These are phyloP conservation scores for Spicauda simplicius DNA, from an alignment of 2,888 invertebrate genomes.

Conservation along the genomic window DNA sequence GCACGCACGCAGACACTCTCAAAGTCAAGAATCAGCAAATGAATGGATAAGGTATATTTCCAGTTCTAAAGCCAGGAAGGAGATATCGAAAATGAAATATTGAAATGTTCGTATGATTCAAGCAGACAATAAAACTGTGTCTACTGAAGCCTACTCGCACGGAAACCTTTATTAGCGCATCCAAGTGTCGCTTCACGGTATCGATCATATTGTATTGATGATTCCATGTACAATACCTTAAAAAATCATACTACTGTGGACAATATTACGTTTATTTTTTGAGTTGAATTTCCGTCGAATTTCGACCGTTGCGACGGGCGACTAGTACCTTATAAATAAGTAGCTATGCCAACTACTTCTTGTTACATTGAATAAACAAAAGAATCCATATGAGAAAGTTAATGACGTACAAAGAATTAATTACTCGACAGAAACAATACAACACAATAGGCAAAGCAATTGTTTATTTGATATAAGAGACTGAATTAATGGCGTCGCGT, in stretches of 20 bases:
- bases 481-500: background rate
- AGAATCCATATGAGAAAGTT: background rate
- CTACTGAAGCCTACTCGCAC: background rate
- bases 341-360: too few relatives aligned
- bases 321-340: too few relatives aligned
- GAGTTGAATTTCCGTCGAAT: too few relatives aligned
- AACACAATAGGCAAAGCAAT: background rate
- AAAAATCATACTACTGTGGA: too few relatives aligned
- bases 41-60: too few relatives aligned
- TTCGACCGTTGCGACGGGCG: too few relatives aligned
- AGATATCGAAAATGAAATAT: background rate
- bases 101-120: background rate
- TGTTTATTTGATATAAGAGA: constrained; percentile 1
- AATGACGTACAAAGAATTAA: background rate
- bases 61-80: too few relatives aligned
- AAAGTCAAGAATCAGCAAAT: too few relatives aligned
- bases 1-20: too few relatives aligned
- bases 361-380: too few relatives aligned
- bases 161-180: background rate
- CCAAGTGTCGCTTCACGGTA: background rate
- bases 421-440: background rate
- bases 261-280: too few relatives aligned
- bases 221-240: too few relatives aligned
- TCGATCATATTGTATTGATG: background rate
- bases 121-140: background rate